A percentile compares a stretch with the other conserved stretches of the same genome.
These are phyloP conservation scores for Tragelaphus buxtoni DNA, from an alignment of 2,113 vertebrate genomes.

Conservation along the genomic window DNA sequence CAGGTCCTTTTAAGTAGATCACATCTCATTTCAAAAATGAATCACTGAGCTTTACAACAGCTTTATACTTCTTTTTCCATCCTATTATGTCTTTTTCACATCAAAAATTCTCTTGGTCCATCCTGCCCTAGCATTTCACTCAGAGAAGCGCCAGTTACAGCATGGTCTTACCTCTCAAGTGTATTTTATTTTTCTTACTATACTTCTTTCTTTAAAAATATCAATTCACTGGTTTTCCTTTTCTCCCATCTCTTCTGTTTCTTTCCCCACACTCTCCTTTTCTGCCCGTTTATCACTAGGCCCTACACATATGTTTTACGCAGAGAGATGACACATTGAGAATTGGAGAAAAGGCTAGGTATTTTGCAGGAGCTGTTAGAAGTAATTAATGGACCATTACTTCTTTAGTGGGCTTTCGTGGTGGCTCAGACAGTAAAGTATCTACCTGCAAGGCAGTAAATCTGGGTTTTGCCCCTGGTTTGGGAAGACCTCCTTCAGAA, in stretches of 20 bases:
- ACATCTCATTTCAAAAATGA: background rate
- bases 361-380: constrained; percentile 23
- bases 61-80: background rate
- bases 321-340: background rate
- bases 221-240: background rate
- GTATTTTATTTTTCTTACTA: background rate
- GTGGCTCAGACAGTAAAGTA: background rate
- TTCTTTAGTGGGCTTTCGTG: background rate
- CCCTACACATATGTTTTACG: background rate
- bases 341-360: background rate
- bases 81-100: background rate
- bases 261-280: background rate
- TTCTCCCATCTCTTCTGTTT: background rate
- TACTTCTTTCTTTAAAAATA: background rate
- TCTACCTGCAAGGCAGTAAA: background rate
- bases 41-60: background rate
- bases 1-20: background rate
- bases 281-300: background rate
- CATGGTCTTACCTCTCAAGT: background rate
- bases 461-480: background rate
- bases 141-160: background rate
- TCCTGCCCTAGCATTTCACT: background rate
- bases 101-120: background rate
- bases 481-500: background rate
- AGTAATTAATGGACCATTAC: constrained; percentile 31